Base-by-base conservation (phyloP, 2,888 invertebrate species). In the Troides aeacus region DNA sequence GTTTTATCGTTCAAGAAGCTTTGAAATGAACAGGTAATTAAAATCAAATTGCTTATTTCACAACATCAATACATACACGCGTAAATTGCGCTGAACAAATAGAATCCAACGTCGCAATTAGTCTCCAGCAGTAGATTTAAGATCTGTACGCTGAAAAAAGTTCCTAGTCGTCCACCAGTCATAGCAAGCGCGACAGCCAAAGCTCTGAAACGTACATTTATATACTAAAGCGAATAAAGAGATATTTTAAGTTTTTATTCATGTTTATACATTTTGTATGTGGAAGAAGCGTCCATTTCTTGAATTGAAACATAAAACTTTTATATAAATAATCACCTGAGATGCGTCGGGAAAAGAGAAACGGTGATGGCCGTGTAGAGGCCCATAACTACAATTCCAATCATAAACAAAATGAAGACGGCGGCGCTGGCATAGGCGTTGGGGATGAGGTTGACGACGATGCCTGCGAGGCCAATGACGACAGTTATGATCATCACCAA, bases 391-490 rank as follows among this genome's bases (percentile, higher is more conserved):
- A 93, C 83, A 63, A 92, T 85, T 0, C 92, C 87, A 68, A 86
- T 76, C 70, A 91, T 79, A 61, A 88, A 85, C 1, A 92, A n/a
- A 0, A 84, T 84, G 73, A 93, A 84, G 0, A 95, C 85, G 0
- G 94, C 81, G 0, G 94, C 88, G 73, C 94, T 94, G 75, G 94
- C 90, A 39, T 90, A 80, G 12, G 94, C 93, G 46, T 93, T 92
- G n/a, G 89, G 89, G 2, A 94, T 85, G 84, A 94, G 93, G 80
- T 95, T 95, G 42, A 95, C 90, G 1, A 92, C 78, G 8, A 93
- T 86, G 0, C 94, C 93, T 62, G 93, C 89, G 0, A 89, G 42
- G 0, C 94, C 94, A 12, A 94, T 93, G 0, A 93, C 23, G 0
- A 92, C 59, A 21, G 92, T 84, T 75, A 82, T 77, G 74, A 81